Evolutionary conservation across 2,113 vertebrate genomes (phyloP), one percentile per base, ranked within the genome.

Genomic region (Echinops telfairi): DNA sequence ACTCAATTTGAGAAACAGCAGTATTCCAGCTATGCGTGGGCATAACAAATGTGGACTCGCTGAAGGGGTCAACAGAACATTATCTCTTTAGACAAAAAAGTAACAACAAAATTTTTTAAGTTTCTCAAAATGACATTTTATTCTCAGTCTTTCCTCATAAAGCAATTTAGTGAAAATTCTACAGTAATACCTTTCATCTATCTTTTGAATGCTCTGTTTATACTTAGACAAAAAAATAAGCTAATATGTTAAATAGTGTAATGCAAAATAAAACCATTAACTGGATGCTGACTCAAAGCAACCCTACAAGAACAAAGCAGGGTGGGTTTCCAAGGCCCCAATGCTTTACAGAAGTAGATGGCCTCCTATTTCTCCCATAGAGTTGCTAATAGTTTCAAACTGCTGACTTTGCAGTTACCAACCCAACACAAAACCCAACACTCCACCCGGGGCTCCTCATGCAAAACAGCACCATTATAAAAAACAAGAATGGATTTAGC

Each of bases 1-100:
- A 86, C 91, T 92, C 38, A 94, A 60, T 90, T 90, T 94, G 60
- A 96, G 79, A 90, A 94, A 77, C 29, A 94, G 33, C 83, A 94
- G 70, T 29, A 43, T 77, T 95, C 33, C 47, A 91, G 78, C 82
- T 71, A 36, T 0, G 31, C 12, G 17, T 75, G 57, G 64, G 29
- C 36, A 36, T 64, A 90, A 64, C 14, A 81, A 57, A 88, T 88
- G 68, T 73, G n/a, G 22, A 60, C 6, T 77, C 66, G 40, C 40
- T 66, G 66, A 79, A 77, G 80, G 95, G 79, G 83, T 6, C 19
- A 80, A 15, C 7, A 22, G 75, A 79, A 85, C 89, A 85, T 68
- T 23, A 75, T 23, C 20, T 22, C 8, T 33, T 33, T 47, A 96
- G 92, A 90, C 20, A 92, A 83, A 88, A 78, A 82, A 0, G 66